Evolutionary conservation across 1,140 invertebrate genomes (phyloP).

Genomic region (Spodoptera litura): DNA sequence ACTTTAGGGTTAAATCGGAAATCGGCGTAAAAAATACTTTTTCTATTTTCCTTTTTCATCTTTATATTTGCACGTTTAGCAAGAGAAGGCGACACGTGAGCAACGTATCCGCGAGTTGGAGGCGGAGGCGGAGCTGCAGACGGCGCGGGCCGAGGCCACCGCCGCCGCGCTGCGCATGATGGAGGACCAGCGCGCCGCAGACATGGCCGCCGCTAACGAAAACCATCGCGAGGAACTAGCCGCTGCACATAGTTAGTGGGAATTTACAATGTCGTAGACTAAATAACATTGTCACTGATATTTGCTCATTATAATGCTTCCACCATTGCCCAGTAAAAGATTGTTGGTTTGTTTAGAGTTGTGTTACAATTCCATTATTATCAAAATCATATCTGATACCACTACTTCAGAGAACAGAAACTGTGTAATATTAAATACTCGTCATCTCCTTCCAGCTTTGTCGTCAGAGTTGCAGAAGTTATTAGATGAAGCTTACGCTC

Average conservation of each 20-base stretch:
- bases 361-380: no score
- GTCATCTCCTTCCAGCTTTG: constrained; percentile 67
- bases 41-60: neutral
- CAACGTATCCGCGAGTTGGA: constrained; percentile 80
- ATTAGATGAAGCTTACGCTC: constrained; percentile 82
- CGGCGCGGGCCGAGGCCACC: constrained; percentile 83
- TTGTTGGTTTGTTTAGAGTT: no score
- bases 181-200: constrained; percentile 75
- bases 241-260: constrained; percentile 75
- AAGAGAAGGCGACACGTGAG: constrained; percentile 72
- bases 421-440: constrained; percentile 11
- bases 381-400: no score
- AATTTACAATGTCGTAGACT: no score
- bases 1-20: no score
- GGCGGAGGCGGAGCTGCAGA: constrained; percentile 79
- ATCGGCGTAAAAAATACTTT: no score
- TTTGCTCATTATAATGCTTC: no score
- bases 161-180: constrained; percentile 77
- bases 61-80: constrained; percentile 49
- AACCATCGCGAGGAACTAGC: constrained; percentile 82
- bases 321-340: no score
- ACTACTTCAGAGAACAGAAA: neutral
- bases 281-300: no score
- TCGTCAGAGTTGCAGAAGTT: constrained; percentile 84
- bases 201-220: constrained; percentile 68